Base-by-base conservation (phyloP, 2,113 vertebrate species). In the Plecturocebus donacophilus region DNA sequence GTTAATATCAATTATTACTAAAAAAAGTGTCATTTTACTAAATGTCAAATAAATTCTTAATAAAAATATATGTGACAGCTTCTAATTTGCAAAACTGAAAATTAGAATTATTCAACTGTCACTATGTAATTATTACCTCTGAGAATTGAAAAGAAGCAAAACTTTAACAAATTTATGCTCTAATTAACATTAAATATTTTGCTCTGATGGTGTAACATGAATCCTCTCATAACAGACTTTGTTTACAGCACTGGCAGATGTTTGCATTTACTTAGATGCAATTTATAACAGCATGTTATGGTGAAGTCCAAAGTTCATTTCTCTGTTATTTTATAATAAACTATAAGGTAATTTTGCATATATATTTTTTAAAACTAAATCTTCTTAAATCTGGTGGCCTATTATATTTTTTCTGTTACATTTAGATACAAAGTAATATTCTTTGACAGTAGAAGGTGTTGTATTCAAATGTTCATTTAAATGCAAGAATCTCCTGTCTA, bases 201-300 rank as follows among this genome's bases (percentile, higher is more conserved):
- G 40, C 45, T 96, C 49, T 95, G 42, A 89, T 98, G 76, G 52
- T 92, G 45, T 92, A 71, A 96, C 87, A 97, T 88, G 75, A 75
- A 80, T 96, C 30, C 85, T 98, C 49, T 97, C 71, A 96, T 96
- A 94, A 94, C 77, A 97, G 93, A 89, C 77, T 97, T 56, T 95
- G 92, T 97, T 97, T 98, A 71, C n/a, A 94, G 1, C 38, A 82
- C 76, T 93, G 95, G 56, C 98, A 98, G 94, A 98, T 98, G 98
- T 95, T 98, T 93, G 71, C 98, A 93, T 98, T 98, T 98, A 97
- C 88, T 52, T 92, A 94, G 79, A 91, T 40, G 19, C 87, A 97
- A 98, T 97, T 98, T 98, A 87, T 73, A 96, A 58, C 61, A 61
- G 97, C 97, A 95, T 95, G 75, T 89, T 79, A 14, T 89, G 47